Evolutionary conservation across 2,888 invertebrate species (phyloP), one percentile per base, ranked within the genome.

Genomic region (Seira musarum): DNA sequence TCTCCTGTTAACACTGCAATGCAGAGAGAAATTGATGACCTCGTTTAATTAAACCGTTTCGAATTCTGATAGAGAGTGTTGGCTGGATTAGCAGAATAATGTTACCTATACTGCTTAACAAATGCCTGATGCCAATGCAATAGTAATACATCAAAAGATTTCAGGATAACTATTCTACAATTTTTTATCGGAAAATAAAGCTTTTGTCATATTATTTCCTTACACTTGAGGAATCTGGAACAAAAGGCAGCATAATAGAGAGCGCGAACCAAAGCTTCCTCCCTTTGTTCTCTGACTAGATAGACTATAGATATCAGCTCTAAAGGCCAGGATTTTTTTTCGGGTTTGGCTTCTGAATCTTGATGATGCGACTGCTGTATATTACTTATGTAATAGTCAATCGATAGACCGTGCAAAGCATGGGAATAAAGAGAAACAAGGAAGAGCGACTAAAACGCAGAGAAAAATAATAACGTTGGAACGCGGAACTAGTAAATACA

Each of bases 151-250:
- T 30, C 30, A 8, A 30, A 8, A 30, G 3, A 30, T 30, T 30
- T 30, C 8, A 8, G 30, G 30, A 30, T 5, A 8, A 5, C 2
- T 30, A 5, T 30, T 30, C 30, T 30, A n/a, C 30, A 30, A 30
- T 30, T 30, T 30, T 30, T 30, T 30, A 30, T 30, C 30, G 30
- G 3, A 30, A 30, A 30, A 30, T 30, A 53, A 53, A 53, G 53
- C 53, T 53, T 53, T 53, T n/a, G 53, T 53, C 53, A 53, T 53
- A 17, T 53, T 53, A 3, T 53, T 53, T 53, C 17, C 53, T 53
- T 53, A 53, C 53, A 53, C 53, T 53, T 53, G 53, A 53, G 53
- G 53, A 53, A 8, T 53, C 53, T 2, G 53, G 53, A 53, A 53
- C 53, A 53, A 53, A 53, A 53, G 53, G 53, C 53, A 53, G 17